phyloP scores from a whole-genome alignment of 2,888 invertebrate species.

The Choreutis nemorana region DNA sequence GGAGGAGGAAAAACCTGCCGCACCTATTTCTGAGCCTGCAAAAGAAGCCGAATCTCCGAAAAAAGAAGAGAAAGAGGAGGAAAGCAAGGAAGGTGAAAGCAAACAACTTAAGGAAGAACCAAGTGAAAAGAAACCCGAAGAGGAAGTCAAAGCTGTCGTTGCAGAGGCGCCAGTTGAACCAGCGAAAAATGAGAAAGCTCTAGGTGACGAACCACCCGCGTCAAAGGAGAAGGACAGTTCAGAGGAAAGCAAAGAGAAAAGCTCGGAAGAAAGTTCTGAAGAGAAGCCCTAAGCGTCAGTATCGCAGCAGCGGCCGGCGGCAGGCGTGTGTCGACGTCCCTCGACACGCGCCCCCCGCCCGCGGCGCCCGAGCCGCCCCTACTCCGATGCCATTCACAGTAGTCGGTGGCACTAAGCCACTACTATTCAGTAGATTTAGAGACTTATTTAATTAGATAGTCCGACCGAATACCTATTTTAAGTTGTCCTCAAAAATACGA shows the following conservation, averaged over 20 bases:
- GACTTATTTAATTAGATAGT: slow-evolving; percentile 62
- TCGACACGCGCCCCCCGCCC: slow-evolving; percentile 60
- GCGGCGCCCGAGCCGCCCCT: slow-evolving; percentile 19
- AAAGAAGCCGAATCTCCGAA: slow-evolving; percentile 15
- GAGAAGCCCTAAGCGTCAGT: slow-evolving; percentile 32
- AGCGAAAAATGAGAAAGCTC: slow-evolving; percentile 9
- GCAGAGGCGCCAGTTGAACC: slow-evolving; percentile 10
- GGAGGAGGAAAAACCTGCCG: slow-evolving; percentile 16
- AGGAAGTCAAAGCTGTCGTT: slow-evolving; percentile 12
- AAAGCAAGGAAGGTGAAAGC: slow-evolving; percentile 7
- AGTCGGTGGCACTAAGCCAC: slow-evolving; percentile 23
- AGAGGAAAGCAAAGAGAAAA: slow-evolving; percentile 30
- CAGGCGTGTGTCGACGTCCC: slow-evolving; percentile 58
- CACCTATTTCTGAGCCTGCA: too few relatives aligned
- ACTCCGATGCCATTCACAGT: slow-evolving; percentile 12
- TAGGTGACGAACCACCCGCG: slow-evolving; percentile 12
- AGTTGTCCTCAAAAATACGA: slow-evolving; percentile 54
- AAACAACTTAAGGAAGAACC: slow-evolving; percentile 12
- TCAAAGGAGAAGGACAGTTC: slow-evolving; percentile 26
- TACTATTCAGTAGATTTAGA: slow-evolving; percentile 52
- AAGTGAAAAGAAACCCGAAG: too few relatives aligned
- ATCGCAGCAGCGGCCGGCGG: slow-evolving; percentile 33
- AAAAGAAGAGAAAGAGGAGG: slow-evolving; percentile 12
- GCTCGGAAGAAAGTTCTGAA: slow-evolving; percentile 31
- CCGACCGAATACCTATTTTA: slow-evolving; percentile 48